Evolutionary conservation across 2,113 vertebrate genomes (phyloP), one percentile per base, ranked within the genome.

Genomic region (Antidorcas marsupialis): DNA sequence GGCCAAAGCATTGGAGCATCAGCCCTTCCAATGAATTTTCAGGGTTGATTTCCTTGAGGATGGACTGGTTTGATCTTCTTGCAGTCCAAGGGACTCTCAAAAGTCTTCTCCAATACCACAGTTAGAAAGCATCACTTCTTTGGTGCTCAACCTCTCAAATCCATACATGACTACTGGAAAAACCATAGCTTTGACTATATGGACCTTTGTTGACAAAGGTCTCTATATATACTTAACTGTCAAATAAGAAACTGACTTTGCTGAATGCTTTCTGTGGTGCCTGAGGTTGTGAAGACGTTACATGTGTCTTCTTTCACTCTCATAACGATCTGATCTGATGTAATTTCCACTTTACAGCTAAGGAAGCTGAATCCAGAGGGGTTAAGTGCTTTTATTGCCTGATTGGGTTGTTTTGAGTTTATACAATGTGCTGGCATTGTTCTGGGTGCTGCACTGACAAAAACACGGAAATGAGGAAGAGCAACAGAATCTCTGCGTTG

Each of bases 401-500:
- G 59, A 50, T 84, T 36, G n/a, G 50, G 8, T 62, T 3, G 25
- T 28, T 84, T 84, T 78, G 53, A 50, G 55, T 93, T 25, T 64
- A 15, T n/a, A 23, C 36, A 43, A 0, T 23, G 83, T 45, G 59
- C 23, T n/a, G 82, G 30, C 43, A 5, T 39, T 59, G 30, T 79
- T 71, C 30, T 50, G 53, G 25, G 50, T 60, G 25, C 85, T 79
- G 15, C 52, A 28, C 9, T 28, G 28, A 47, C 88, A 17, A 33
- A 83, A 87, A 52, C 47, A 59, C 36, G 30, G 89, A 83, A 39
- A 39, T 4, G 36, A 53, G 47, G 62, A 45, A 17, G 9, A n/a
- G 1, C 27, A 76, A 10, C 23, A 5, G 57, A 28, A 0, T 5
- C 25, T 23, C 28, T 57, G 3, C 1, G 0, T 0, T 25, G 25